These are phyloP conservation scores for Cinclus cinclus DNA, from an alignment of 2,113 vertebrate genomes.

Conservation along the genomic window DNA sequence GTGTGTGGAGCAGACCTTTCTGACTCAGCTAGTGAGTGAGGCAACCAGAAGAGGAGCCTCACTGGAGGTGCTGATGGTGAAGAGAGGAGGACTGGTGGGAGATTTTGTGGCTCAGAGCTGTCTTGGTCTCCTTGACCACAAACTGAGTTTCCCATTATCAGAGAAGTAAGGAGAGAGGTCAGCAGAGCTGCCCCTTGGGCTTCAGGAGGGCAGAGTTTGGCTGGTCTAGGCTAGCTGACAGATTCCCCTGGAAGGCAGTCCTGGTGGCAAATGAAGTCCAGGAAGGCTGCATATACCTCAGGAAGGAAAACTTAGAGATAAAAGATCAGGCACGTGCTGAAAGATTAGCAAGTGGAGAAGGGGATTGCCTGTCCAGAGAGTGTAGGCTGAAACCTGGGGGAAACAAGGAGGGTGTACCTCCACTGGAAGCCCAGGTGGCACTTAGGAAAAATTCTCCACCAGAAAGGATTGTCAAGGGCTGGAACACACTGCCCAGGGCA, in stretches of 20 bases:
- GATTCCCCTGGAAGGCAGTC: neutral
- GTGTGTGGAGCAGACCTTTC: no score
- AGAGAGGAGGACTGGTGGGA: neutral
- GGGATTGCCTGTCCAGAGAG: neutral
- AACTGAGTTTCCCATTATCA: neutral
- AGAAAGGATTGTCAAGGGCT: neutral
- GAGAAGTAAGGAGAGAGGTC: neutral
- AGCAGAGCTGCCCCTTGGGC: neutral
- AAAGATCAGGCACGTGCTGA: rapidly evolving
- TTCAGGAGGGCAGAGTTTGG: neutral
- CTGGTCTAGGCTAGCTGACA: neutral
- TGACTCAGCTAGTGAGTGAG: neutral
- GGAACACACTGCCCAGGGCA: neutral
- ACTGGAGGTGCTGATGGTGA: no score
- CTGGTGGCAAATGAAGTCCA: no score
- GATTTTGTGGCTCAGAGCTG: no score
- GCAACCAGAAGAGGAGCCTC: neutral
- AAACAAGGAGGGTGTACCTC: neutral
- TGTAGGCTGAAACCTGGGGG: neutral
- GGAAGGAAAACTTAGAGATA: neutral
- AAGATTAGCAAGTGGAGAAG: neutral
- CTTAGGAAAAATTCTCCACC: no score
- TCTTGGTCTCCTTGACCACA: neutral
- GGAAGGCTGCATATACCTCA: no score
- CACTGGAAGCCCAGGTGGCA: neutral